Conservation (phyloP, 2,113 vertebrate genomes). For the Osmerus eperlanus region DNA sequence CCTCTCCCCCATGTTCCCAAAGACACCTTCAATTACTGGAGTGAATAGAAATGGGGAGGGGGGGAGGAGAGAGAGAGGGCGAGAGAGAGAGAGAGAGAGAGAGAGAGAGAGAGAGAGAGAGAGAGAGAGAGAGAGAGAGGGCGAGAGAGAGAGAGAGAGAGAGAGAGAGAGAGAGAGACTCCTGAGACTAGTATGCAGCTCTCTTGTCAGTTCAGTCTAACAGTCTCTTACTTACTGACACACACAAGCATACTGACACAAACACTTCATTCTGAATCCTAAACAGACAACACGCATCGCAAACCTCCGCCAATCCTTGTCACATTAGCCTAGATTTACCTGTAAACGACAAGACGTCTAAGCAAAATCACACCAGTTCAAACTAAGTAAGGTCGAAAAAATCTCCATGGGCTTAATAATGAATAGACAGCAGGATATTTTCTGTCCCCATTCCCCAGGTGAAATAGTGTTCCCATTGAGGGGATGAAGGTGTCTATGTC, state of each 20-base stretch:
- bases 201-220: not conserved
- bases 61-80: not conserved
- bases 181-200: constrained; percentile 3
- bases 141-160: constrained; percentile 10
- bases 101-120: not conserved
- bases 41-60: not conserved
- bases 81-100: constrained; percentile 8
- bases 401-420: not conserved
- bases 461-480: constrained; percentile 38
- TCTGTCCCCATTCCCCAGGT: constrained; percentile 10
- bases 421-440: not conserved
- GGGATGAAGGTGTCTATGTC: constrained; percentile 22
- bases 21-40: not conserved
- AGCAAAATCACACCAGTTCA: not conserved
- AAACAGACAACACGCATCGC: not conserved
- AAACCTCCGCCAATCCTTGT: not conserved
- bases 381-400: not conserved
- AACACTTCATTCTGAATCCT: constrained; percentile 5
- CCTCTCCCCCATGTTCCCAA: not conserved
- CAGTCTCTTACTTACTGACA: not conserved
- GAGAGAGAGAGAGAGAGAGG: not conserved
- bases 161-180: constrained; percentile 16
- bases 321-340: not conserved
- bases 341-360: not conserved
- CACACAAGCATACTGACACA: constrained; percentile 16